Conservation (phyloP, 2,888 invertebrate species). For the Drosophila austrosaltans region DNA sequence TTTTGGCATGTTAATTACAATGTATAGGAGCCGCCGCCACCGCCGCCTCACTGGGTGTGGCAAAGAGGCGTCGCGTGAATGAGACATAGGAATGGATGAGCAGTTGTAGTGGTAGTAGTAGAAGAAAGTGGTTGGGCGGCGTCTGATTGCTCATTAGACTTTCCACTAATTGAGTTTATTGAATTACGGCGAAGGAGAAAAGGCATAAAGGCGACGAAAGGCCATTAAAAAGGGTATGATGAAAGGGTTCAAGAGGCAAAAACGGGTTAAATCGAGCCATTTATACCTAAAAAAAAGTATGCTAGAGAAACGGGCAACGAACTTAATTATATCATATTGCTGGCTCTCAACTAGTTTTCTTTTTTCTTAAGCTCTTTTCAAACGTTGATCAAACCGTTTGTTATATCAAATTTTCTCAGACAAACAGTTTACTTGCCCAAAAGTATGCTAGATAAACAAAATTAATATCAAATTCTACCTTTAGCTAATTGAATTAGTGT, state of each 20-base stretch:
- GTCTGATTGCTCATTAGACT: conserved; percentile 50
- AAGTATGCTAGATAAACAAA: background rate
- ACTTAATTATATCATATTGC: background rate
- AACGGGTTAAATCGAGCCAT: conserved; percentile 11
- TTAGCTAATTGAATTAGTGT: too few relatives aligned
- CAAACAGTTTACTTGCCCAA: background rate
- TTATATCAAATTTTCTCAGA: background rate
- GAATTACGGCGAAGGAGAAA: conserved; percentile 22
- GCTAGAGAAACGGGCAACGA: background rate
- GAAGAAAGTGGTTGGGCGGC: conserved; percentile 10
- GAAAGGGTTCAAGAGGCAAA: conserved; percentile 4
- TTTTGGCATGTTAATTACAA: conserved; percentile 62
- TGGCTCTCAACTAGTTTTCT: background rate
- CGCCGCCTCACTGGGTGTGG: background rate
- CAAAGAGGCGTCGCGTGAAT: background rate
- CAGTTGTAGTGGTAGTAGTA: conserved; percentile 3
- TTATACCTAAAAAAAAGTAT: conserved; percentile 10
- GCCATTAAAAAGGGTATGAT: conserved; percentile 11
- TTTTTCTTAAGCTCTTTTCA: background rate
- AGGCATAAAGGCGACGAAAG: conserved; percentile 7
- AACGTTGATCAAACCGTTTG: background rate
- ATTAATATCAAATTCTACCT: too few relatives aligned
- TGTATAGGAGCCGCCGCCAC: background rate
- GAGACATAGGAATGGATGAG: background rate
- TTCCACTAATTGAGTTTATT: conserved; percentile 49